Percentiles rank a stretch among this genome's conserved stretches.
phyloP scores from a whole-genome alignment of 2,113 vertebrate genomes.

The Rhabdornis inornatus region DNA sequence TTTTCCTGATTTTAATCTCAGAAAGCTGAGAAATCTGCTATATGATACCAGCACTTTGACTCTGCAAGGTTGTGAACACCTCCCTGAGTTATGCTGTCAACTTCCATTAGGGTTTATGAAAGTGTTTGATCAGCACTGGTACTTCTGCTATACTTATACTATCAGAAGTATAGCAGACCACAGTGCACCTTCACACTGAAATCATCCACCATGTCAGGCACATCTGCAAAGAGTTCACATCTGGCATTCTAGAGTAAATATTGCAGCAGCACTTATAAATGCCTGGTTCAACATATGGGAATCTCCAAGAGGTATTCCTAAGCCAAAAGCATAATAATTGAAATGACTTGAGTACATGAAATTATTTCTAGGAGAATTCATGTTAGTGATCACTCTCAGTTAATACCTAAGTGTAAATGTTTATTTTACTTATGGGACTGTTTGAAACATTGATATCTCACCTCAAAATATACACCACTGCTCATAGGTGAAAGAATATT shows the following conservation, averaged over 20 bases:
- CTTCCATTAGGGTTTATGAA: neutral
- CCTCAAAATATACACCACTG: neutral
- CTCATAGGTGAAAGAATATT: neutral
- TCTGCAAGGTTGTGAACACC: neutral
- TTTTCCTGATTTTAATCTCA: neutral
- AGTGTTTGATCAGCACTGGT: neutral
- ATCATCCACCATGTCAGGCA: accelerated
- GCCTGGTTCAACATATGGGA: neutral
- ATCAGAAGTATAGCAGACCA: neutral
- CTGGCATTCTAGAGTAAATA: neutral
- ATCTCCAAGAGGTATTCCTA: neutral
- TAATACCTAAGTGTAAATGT: neutral
- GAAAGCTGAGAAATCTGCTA: neutral
- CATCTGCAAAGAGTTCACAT: neutral
- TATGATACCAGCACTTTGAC: neutral
- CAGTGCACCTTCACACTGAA: neutral
- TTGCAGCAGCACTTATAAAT: neutral
- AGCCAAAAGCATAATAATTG: neutral
- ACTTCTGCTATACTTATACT: neutral
- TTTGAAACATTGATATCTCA: neutral
- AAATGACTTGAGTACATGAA: neutral
- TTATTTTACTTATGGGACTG: neutral
- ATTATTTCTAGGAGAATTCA: neutral
- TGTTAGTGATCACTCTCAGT: neutral
- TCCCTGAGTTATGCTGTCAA: neutral